Conservation (phyloP, 2,797 vertebrate species). For the Sebastes kiyomatsui region DNA sequence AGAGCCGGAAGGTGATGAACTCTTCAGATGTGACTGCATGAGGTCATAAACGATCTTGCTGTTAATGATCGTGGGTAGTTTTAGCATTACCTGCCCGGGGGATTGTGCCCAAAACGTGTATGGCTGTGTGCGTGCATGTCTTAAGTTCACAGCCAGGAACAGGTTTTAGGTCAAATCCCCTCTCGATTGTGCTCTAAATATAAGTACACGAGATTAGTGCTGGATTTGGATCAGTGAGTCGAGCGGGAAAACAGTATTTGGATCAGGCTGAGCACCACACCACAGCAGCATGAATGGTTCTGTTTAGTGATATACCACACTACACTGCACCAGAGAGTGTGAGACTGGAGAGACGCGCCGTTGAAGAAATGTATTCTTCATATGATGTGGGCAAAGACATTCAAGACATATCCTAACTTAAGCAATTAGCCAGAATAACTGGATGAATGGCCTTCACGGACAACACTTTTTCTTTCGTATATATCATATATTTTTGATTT, state of each 20-base stretch:
- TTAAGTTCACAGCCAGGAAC: conserved; percentile 44
- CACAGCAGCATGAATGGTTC: conserved; percentile 6
- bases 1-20: neutral
- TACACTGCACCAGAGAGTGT: neutral
- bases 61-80: conserved; percentile 2
- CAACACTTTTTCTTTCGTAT: neutral
- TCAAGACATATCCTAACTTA: neutral
- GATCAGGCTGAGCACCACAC: conserved; percentile 21
- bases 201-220: conserved; percentile 67
- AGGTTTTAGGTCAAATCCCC: conserved; percentile 59
- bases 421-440: neutral
- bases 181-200: conserved; percentile 61
- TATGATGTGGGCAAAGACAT: neutral
- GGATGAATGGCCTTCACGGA: neutral
- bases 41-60: conserved; percentile 1
- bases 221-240: conserved; percentile 65
- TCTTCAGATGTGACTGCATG: neutral
- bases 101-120: neutral
- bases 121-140: neutral
- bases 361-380: neutral
- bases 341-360: neutral
- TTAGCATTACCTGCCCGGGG: conserved; percentile 1
- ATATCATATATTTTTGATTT: neutral
- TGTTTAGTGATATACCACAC: neutral
- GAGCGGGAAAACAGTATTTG: conserved; percentile 56